These are phyloP conservation scores for Atherix ibis DNA, from an alignment of 2,888 invertebrate species.

Conservation along the genomic window DNA sequence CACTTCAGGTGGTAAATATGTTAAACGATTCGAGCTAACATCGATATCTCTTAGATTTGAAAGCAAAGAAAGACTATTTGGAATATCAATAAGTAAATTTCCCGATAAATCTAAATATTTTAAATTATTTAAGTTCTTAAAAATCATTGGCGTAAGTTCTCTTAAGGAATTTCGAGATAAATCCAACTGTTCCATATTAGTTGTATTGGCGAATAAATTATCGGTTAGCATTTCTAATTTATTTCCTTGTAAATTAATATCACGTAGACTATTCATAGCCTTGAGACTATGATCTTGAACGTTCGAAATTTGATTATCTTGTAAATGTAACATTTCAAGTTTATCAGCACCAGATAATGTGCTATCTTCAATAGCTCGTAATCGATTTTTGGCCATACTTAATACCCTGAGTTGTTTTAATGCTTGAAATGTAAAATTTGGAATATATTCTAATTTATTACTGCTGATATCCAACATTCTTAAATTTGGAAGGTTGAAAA, in stretches of 20 bases:
- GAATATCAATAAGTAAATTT: slow-evolving; percentile 57
- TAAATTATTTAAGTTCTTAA: slow-evolving; percentile 47
- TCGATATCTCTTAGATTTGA: slow-evolving; percentile 55
- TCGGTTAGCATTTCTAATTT: slow-evolving; percentile 53
- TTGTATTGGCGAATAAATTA: slow-evolving; percentile 49
- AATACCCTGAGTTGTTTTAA: slow-evolving; percentile 51
- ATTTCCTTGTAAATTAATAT: slow-evolving; percentile 61
- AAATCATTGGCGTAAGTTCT: slow-evolving; percentile 45
- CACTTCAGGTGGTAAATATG: slow-evolving; percentile 49
- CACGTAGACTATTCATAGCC: slow-evolving; percentile 45
- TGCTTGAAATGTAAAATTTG: slow-evolving; percentile 45
- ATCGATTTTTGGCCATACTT: slow-evolving; percentile 55
- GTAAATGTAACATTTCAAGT: slow-evolving; percentile 57
- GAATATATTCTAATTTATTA: slow-evolving; percentile 56
- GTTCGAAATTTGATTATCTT: slow-evolving; percentile 54
- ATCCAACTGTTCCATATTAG: slow-evolving; percentile 48
- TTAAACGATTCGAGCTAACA: slow-evolving; percentile 61
- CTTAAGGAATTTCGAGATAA: slow-evolving; percentile 60
- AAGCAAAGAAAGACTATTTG: slow-evolving; percentile 51
- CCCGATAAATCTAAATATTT: slow-evolving; percentile 62
- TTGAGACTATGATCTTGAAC: slow-evolving; percentile 48
- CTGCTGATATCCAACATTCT: slow-evolving; percentile 58
- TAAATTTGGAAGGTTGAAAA: slow-evolving; percentile 54
- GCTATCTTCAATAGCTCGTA: slow-evolving; percentile 51
- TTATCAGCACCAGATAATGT: slow-evolving; percentile 52